Conservation (phyloP, 2,888 invertebrate genomes). For the Pyrochroa serraticornis region DNA sequence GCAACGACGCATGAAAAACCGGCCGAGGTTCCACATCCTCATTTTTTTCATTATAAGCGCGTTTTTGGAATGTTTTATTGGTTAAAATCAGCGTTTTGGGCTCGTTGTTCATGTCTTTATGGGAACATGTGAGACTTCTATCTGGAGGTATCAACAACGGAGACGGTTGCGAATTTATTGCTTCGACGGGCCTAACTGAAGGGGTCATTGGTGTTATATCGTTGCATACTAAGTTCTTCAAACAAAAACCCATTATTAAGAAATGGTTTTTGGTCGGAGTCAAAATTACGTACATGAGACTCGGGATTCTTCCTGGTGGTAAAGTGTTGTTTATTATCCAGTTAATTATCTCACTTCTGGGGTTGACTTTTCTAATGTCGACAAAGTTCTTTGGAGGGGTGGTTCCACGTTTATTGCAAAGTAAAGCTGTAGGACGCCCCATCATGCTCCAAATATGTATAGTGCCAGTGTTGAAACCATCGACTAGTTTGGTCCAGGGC, state of each 20-base stretch:
- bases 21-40: background rate
- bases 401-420: slow-evolving; percentile 37
- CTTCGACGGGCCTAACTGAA: background rate
- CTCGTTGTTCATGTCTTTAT: slow-evolving; percentile 36
- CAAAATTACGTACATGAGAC: slow-evolving; percentile 48
- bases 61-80: slow-evolving; percentile 13
- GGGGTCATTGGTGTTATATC: background rate
- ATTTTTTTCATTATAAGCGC: slow-evolving; percentile 6
- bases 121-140: slow-evolving; percentile 29
- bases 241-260: slow-evolving; percentile 52
- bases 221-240: slow-evolving; percentile 37
- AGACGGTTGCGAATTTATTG: background rate
- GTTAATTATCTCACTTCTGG: slow-evolving; percentile 43
- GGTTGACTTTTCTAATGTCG: slow-evolving; percentile 39
- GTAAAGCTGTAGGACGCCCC: slow-evolving; percentile 27
- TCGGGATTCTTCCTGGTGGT: slow-evolving; percentile 39
- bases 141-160: background rate
- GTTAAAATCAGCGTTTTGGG: slow-evolving; percentile 47
- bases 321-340: slow-evolving; percentile 47
- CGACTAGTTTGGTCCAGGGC: slow-evolving; percentile 44
- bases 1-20: slow-evolving; percentile 15
- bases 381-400: slow-evolving; percentile 39
- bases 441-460: slow-evolving; percentile 45
- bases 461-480: slow-evolving; percentile 34
- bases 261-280: slow-evolving; percentile 43